A percentile compares a stretch with the other conserved stretches of the same genome.
phyloP scores from a whole-genome alignment of 2,797 vertebrate species.

The Lepus townsendii region DNA sequence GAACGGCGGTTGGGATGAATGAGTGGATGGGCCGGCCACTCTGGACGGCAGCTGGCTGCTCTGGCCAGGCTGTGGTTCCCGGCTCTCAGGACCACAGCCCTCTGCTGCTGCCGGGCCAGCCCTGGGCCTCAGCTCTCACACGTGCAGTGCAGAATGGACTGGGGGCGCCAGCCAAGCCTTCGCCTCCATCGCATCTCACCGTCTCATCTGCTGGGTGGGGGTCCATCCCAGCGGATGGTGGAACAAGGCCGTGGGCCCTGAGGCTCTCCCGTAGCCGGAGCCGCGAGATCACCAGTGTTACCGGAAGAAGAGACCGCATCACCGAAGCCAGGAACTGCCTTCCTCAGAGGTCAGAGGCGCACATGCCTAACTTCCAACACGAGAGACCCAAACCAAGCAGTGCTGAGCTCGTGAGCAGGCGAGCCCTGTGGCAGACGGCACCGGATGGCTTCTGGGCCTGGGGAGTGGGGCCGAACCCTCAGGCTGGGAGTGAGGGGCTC shows the following conservation, averaged over 20 bases:
- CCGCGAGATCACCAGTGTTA: background rate
- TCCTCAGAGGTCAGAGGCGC: too few species aligned
- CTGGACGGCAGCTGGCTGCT: background rate
- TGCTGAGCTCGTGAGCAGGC: background rate
- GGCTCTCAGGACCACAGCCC: constrained; percentile 28
- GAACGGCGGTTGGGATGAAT: background rate
- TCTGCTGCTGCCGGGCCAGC: constrained; percentile 47
- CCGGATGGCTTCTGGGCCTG: background rate
- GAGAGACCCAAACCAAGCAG: background rate
- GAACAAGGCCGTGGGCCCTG: constrained; percentile 13
- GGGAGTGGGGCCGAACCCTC: background rate
- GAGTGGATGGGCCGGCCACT: background rate
- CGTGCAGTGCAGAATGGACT: constrained; percentile 1
- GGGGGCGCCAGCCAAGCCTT: constrained; percentile 45
- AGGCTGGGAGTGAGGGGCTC: background rate
- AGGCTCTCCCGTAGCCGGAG: background rate
- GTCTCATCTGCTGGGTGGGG: too few species aligned
- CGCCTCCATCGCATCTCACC: background rate
- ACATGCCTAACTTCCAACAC: background rate
- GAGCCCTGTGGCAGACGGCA: too few species aligned
- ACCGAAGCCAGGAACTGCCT: too few species aligned
- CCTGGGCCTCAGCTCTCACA: constrained; percentile 34
- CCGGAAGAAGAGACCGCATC: background rate
- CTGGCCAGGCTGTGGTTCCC: background rate
- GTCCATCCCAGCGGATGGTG: background rate